phyloP scores from a whole-genome alignment of 1,140 invertebrate species.

The Aphaenogaster ashmeadi region DNA sequence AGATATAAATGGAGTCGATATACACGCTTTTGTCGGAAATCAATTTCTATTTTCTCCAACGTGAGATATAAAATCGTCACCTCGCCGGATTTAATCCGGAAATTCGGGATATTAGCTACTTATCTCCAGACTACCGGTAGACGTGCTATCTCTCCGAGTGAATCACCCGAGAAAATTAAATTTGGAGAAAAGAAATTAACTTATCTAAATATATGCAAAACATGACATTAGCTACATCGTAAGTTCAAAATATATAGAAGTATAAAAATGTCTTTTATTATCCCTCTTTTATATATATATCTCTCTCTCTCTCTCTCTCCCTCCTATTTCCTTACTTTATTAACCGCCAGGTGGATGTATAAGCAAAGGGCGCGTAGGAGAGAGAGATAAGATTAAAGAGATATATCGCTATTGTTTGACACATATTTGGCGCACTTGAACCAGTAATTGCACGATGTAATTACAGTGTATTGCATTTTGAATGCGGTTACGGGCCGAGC shows the following conservation, averaged over 20 bases:
- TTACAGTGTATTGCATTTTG: slow-evolving; percentile 56
- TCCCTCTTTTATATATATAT: no score
- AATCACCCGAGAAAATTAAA: neutral
- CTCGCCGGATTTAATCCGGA: slow-evolving; percentile 10
- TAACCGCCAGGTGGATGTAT: neutral
- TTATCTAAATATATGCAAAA: neutral
- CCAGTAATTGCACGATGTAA: slow-evolving; percentile 55
- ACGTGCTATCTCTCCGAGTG: neutral
- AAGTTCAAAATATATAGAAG: neutral
- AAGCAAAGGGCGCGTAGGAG: neutral
- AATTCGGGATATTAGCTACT: slow-evolving; percentile 33
- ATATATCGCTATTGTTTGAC: slow-evolving; percentile 36
- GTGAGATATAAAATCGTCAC: neutral
- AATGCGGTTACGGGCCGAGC: slow-evolving; percentile 38
- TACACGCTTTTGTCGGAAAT: neutral
- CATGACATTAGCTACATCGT: neutral
- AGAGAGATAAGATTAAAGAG: slow-evolving; percentile 29
- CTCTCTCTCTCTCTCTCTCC: no score
- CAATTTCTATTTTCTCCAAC: slow-evolving; percentile 29
- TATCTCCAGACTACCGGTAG: neutral
- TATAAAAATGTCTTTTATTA: neutral
- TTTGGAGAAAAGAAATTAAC: slow-evolving; percentile 2
- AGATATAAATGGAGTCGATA: neutral
- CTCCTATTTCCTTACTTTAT: neutral
- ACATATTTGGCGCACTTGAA: slow-evolving; percentile 43